Conservation (phyloP, 2,113 vertebrate genomes). For the Plecotus auritus region DNA sequence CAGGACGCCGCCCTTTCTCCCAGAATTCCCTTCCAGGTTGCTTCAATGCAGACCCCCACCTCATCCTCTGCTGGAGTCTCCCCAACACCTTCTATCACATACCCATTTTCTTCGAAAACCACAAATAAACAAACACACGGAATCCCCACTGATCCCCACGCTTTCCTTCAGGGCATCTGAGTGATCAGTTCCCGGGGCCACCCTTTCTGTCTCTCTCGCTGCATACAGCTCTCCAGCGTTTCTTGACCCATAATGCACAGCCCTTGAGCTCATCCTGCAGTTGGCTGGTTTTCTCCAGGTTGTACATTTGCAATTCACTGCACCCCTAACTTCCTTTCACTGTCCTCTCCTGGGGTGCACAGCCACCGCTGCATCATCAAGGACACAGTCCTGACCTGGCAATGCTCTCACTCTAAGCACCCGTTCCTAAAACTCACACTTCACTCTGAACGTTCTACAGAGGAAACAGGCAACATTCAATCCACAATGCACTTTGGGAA, state of each 20-base stretch:
- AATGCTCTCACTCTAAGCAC: background rate
- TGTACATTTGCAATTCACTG: background rate
- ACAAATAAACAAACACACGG: background rate
- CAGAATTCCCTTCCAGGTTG: background rate
- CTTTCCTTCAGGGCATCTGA: background rate
- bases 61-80: background rate
- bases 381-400: background rate
- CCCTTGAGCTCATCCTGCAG: background rate
- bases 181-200: background rate
- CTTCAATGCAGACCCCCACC: background rate
- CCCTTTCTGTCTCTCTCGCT: background rate
- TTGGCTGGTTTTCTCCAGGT: background rate
- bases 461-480: background rate
- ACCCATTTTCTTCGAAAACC: background rate
- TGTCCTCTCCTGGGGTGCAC: background rate
- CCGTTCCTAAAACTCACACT: background rate
- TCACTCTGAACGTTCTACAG: background rate
- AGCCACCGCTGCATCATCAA: background rate
- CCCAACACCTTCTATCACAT: background rate
- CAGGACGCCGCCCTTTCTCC: background rate
- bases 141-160: background rate
- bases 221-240: background rate
- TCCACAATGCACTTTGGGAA: background rate
- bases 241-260: background rate
- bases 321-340: background rate